phyloP scores from a whole-genome alignment of 2,888 invertebrate genomes.

The Sarcophaga variegata region DNA sequence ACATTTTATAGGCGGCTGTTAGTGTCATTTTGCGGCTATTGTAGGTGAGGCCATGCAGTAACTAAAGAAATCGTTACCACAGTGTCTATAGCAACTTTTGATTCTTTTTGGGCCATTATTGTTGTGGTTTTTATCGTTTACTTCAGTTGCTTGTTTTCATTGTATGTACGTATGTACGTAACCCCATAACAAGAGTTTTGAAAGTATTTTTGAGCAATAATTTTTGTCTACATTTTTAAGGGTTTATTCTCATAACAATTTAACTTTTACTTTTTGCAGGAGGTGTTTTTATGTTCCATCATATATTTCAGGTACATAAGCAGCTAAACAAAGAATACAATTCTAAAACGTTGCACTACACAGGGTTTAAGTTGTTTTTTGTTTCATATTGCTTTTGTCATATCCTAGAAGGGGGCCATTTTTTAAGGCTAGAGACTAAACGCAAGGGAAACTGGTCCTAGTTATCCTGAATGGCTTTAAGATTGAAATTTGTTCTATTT shows the following conservation, averaged over 20 bases:
- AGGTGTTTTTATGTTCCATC: not conserved
- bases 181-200: constrained; percentile 24
- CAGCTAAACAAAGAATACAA: no score
- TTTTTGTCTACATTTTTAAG: not conserved
- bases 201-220: constrained; percentile 25
- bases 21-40: not conserved
- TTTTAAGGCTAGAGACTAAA: no score
- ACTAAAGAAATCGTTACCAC: not conserved
- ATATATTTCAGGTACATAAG: no score
- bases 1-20: not conserved
- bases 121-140: constrained; percentile 32
- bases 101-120: not conserved
- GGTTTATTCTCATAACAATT: constrained; percentile 6
- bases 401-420: no score
- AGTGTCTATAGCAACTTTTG: not conserved
- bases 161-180: not conserved
- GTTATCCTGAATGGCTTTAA: no score
- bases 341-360: no score
- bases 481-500: no score
- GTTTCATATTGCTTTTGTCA: no score
- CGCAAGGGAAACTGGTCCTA: no score
- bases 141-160: constrained; percentile 2
- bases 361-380: no score
- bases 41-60: constrained; percentile 9
- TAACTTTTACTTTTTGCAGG: not conserved